phyloP scores from a whole-genome alignment of 2,797 vertebrate genomes.

The Neopelma chrysocephalum region DNA sequence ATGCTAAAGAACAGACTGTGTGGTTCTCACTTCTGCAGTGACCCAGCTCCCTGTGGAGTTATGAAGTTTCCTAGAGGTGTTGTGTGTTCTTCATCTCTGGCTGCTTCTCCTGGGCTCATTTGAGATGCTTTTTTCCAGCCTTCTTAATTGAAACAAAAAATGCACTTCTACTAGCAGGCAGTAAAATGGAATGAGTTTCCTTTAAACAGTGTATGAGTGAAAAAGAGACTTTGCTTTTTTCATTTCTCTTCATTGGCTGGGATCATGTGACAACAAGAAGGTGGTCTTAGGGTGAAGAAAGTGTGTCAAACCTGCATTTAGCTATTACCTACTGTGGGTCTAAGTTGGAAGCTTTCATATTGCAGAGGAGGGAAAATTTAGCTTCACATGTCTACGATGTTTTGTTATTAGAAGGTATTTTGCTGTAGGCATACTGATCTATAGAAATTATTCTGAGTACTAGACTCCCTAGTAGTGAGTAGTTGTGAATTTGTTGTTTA shows the following conservation, averaged over 20 bases:
- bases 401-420: background rate
- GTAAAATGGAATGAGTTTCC: background rate
- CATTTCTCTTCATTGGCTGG: background rate
- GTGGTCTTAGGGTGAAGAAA: background rate
- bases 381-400: background rate
- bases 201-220: background rate
- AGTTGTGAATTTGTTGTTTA: background rate
- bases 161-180: background rate
- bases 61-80: background rate
- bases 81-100: fast-evolving
- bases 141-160: background rate
- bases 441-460: background rate
- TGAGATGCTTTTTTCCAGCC: background rate
- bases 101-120: background rate
- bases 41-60: background rate
- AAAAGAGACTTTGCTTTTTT: background rate
- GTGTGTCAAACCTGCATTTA: background rate
- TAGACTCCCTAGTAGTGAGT: background rate
- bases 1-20: background rate
- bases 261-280: background rate
- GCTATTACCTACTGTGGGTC: background rate
- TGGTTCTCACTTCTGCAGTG: background rate
- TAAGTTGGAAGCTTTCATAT: background rate
- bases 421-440: background rate
- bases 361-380: background rate